Percentiles rank a stretch among this genome's conserved stretches.
phyloP scores from a whole-genome alignment of 2,888 invertebrate species.

The Azorinus chamasolen region DNA sequence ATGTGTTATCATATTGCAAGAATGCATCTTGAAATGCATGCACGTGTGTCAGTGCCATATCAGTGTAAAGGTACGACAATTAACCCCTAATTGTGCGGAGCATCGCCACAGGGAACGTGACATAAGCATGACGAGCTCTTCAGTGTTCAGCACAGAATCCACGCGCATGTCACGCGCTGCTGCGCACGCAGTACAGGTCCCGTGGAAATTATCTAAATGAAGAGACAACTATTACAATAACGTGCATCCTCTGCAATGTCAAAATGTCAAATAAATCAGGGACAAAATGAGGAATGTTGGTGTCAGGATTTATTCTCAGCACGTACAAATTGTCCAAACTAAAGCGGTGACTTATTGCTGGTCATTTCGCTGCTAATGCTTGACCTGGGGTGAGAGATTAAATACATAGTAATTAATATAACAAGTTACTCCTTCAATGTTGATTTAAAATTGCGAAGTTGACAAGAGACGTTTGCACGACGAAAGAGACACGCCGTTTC shows the following conservation, averaged over 20 bases:
- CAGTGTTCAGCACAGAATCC: constrained; percentile 15
- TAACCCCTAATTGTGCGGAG: constrained; percentile 53
- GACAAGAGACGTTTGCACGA: too few relatives aligned
- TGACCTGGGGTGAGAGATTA: too few relatives aligned
- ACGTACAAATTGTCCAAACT: neutral
- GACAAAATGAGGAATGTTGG: constrained; percentile 28
- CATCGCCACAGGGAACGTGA: constrained; percentile 21
- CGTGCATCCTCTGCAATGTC: constrained; percentile 52
- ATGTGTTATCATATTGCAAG: constrained; percentile 48
- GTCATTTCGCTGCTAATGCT: too few relatives aligned
- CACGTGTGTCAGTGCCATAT: constrained; percentile 43
- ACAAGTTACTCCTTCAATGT: too few relatives aligned
- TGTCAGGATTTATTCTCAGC: constrained; percentile 32
- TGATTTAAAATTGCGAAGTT: too few relatives aligned
- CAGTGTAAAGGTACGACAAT: constrained; percentile 46
- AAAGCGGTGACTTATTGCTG: too few relatives aligned
- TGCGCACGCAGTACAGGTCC: constrained; percentile 3
- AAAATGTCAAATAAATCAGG: constrained; percentile 61
- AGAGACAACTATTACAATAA: constrained; percentile 56
- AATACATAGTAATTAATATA: too few relatives aligned
- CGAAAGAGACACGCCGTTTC: too few relatives aligned
- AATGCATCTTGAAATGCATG: constrained; percentile 39
- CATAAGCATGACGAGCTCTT: constrained; percentile 27
- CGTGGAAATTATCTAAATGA: constrained; percentile 43
- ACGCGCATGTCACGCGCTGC: constrained; percentile 32